These are phyloP conservation scores for Eristalis tenax DNA, from an alignment of 2,888 invertebrate genomes.

Conservation along the genomic window DNA sequence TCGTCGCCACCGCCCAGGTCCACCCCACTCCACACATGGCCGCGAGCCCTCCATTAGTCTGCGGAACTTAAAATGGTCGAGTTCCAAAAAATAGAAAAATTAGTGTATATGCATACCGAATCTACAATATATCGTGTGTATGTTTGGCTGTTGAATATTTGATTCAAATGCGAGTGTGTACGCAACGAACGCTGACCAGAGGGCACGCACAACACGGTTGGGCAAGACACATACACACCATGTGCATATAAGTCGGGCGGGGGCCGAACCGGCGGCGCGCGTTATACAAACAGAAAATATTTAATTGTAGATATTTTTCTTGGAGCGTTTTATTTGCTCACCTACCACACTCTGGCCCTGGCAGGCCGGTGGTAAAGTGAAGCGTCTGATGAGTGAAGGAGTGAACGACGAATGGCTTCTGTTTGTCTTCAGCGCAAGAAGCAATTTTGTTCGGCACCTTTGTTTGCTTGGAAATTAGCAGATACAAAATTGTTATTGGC, in stretches of 20 bases:
- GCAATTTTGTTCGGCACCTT: slow-evolving; percentile 57
- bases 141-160: slow-evolving; percentile 50
- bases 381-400: not conserved
- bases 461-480: slow-evolving; percentile 58
- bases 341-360: not conserved
- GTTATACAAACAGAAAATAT: slow-evolving; percentile 48
- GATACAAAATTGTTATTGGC: slow-evolving; percentile 43
- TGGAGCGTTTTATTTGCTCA: slow-evolving; percentile 33
- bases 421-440: slow-evolving; percentile 35
- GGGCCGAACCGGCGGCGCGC: slow-evolving; percentile 39
- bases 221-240: slow-evolving; percentile 4
- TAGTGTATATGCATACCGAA: too few species aligned
- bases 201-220: slow-evolving; percentile 56
- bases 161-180: slow-evolving; percentile 20
- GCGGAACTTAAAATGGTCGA: slow-evolving; percentile 49
- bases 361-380: not conserved
- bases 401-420: slow-evolving; percentile 28
- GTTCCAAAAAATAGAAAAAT: slow-evolving; percentile 11
- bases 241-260: not conserved
- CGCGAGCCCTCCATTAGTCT: slow-evolving; percentile 21
- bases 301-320: slow-evolving; percentile 60
- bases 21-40: slow-evolving; percentile 2
- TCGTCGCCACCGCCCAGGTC: not conserved
- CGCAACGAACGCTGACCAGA: slow-evolving; percentile 37
- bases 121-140: not conserved